Base-by-base conservation (phyloP, 2,888 invertebrate species). In the Eupeodes luniger region DNA sequence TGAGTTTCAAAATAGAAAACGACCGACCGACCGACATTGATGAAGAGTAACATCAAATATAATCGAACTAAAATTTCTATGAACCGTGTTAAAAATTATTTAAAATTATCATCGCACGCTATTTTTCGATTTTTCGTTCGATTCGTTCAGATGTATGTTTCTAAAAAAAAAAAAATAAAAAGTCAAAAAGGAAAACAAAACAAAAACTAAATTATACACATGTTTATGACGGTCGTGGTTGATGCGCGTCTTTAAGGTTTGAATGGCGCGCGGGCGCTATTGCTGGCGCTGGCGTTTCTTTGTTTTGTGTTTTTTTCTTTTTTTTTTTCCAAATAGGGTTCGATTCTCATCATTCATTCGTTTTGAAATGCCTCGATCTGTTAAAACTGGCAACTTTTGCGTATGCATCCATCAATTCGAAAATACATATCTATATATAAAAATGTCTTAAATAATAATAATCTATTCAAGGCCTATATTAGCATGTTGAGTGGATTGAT, bases 1-100 rank as follows among this genome's bases (percentile, higher is more conserved):
- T 55, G 44, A 69, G 40, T 67, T 36, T 40, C 40, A 61, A 61
- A 40, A 40, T 40, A 40, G 40, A 62, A 62, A 44, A 62, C 51
- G n/a, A 70, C 27, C 27, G 27, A 70, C 27, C 27, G 27, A 55
- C 64, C 66, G 61, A 64, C 47, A 51, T 27, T 78, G 72, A 74
- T 49, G 74, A 75, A 55, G 79, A 81, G 53, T 76, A 72, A 74
- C 64, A 69, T 36, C 44, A 67, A 76, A 80, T 69, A 84, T 84
- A 84, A 88, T 88, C 87, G 84, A 88, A 88, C 84, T 84, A 78
- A 84, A 88, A 88, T 80, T 84, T 84, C 87, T 88, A 88, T 88
- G 87, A 84, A 88, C 87, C 87, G 87, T 88, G 87, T 84, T 84
- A 77, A 77, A 61, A 61, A 79, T 64, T 84, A 77, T 88, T 83